phyloP scores from a whole-genome alignment of 1,140 invertebrate species.

The Brachionus koreanus region DNA sequence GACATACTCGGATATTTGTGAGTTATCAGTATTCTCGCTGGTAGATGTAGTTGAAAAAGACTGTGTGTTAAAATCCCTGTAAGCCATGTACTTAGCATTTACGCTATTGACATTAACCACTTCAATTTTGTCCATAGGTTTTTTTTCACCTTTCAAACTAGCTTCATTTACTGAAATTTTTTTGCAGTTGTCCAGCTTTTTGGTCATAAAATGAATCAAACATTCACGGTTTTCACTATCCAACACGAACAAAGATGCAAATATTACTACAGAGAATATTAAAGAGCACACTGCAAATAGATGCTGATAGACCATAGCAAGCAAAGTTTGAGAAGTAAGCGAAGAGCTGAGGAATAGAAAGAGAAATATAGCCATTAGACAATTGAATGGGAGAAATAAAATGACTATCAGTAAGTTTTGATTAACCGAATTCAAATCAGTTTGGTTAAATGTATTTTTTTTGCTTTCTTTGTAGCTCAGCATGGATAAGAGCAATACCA shows the following conservation, averaged over 20 bases:
- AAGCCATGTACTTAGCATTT: slow-evolving; percentile 26
- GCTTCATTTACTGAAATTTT: not conserved
- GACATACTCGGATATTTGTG: slow-evolving; percentile 17
- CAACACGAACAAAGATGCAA: not conserved
- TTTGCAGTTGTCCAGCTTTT: not conserved
- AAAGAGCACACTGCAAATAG: not conserved
- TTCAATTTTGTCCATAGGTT: not conserved
- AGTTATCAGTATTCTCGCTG: not conserved
- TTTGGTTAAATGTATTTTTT: slow-evolving; percentile 34
- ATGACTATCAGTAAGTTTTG: not conserved
- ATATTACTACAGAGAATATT: not conserved
- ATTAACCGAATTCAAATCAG: slow-evolving; percentile 5
- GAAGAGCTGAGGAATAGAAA: not conserved
- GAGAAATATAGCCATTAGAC: not conserved
- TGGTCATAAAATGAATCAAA: not conserved
- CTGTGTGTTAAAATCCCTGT: slow-evolving; percentile 4
- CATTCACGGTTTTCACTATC: not conserved
- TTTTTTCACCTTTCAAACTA: not conserved
- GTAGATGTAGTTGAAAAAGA: slow-evolving; percentile 12
- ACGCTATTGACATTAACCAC: slow-evolving; percentile 5
- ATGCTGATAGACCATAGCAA: not conserved
- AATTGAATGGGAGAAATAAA: not conserved
- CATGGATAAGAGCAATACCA: not conserved
- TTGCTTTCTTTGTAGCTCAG: slow-evolving; percentile 26
- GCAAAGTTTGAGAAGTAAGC: not conserved